Conservation (phyloP, 1,140 invertebrate genomes). For the Augochlora pura region DNA sequence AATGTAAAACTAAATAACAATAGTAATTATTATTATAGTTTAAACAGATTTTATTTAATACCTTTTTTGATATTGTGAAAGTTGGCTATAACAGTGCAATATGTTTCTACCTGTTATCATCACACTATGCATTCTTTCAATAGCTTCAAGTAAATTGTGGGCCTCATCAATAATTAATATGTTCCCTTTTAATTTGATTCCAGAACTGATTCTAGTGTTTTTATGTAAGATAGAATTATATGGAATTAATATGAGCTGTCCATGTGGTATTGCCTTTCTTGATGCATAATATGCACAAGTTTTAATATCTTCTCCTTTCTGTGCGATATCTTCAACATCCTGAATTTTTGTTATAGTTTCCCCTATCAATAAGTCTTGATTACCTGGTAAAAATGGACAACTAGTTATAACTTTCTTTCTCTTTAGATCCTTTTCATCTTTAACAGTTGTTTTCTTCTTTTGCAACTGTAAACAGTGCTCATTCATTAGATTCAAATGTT, state of each 20-base stretch:
- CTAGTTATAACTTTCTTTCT: conserved; percentile 81
- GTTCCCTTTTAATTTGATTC: conserved; percentile 91
- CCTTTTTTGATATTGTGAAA: conserved; percentile 89
- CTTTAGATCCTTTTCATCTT: conserved; percentile 84
- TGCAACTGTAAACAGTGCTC: conserved; percentile 96
- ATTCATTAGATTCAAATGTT: conserved; percentile 92
- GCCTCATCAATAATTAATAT: conserved; percentile 98
- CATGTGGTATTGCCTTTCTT: conserved; percentile 88
- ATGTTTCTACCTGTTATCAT: conserved; percentile 86
- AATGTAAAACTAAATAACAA: conserved; percentile 50
- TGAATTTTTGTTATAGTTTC: conserved; percentile 86
- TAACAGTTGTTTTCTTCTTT: conserved; percentile 83
- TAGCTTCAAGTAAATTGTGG: conserved; percentile 96
- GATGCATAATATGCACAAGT: conserved; percentile 96
- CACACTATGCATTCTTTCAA: conserved; percentile 92
- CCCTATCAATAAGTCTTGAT: conserved; percentile 84
- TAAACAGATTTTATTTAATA: conserved; percentile 38
- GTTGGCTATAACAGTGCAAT: conserved; percentile 85
- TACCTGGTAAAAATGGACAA: conserved; percentile 86
- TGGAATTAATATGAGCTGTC: conserved; percentile 91
- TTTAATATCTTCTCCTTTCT: conserved; percentile 84
- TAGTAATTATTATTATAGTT: neutral
- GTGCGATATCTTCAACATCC: conserved; percentile 94
- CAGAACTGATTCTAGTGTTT: conserved; percentile 84
- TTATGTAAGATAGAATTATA: conserved; percentile 95